These are phyloP conservation scores for Gastracanthus pulcherrimus DNA, from an alignment of 2,888 invertebrate genomes.

Conservation along the genomic window DNA sequence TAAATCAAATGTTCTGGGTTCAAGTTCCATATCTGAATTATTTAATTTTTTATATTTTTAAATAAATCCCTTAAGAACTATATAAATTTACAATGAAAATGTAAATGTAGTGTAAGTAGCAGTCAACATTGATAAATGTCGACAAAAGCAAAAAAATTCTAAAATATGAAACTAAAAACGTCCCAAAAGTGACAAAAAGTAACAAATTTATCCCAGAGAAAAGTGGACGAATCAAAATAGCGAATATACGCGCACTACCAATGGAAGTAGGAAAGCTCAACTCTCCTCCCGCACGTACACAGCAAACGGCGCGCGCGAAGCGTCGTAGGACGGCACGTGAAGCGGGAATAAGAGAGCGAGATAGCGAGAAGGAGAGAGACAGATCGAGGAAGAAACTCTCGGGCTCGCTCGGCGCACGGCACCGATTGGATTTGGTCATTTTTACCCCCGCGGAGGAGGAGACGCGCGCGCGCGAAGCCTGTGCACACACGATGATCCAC, in stretches of 20 bases:
- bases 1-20: too few species aligned
- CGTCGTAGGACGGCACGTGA: too few species aligned
- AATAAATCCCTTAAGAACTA: too few species aligned
- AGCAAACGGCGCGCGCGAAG: neutral
- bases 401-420: too few species aligned
- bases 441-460: slow-evolving; percentile 24
- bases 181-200: neutral
- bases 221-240: neutral
- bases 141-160: neutral
- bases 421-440: slow-evolving; percentile 54
- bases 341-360: neutral
- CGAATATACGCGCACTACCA: neutral
- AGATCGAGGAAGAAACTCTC: slow-evolving; percentile 1
- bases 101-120: too few species aligned
- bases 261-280: neutral
- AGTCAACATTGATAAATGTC: too few species aligned
- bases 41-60: too few species aligned
- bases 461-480: neutral
- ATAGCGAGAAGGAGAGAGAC: neutral
- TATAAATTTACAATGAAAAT: too few species aligned
- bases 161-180: neutral
- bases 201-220: neutral
- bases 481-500: slow-evolving; percentile 44
- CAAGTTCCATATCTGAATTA: too few species aligned
- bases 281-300: neutral